phyloP scores from a whole-genome alignment of 2,113 vertebrate species.

The Zeus faber region DNA sequence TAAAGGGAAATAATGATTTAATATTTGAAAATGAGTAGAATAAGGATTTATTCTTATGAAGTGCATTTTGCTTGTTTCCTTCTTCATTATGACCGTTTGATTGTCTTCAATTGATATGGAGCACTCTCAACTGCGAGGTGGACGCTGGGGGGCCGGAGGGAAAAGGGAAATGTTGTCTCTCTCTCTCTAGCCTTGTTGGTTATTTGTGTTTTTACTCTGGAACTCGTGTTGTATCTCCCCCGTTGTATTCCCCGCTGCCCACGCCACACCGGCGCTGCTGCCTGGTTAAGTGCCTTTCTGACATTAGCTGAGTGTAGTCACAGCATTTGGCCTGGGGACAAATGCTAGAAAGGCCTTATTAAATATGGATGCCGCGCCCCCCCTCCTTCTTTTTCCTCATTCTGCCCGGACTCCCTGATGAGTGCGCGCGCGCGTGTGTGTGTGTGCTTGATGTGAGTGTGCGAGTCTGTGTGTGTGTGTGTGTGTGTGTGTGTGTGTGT shows the following conservation, averaged over 20 bases:
- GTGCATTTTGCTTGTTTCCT: too few species aligned
- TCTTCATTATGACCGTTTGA: too few species aligned
- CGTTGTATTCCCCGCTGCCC: conserved; percentile 59
- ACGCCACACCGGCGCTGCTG: conserved; percentile 67
- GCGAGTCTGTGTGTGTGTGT: not conserved
- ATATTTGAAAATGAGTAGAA: too few species aligned
- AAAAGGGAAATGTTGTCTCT: conserved; percentile 6
- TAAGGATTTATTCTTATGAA: too few species aligned
- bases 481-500: conserved; percentile 10
- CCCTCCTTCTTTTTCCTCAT: conserved; percentile 23
- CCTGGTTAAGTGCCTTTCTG: conserved; percentile 74
- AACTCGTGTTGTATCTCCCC: conserved; percentile 33
- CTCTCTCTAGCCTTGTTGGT: conserved; percentile 25
- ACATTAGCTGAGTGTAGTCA: conserved; percentile 71
- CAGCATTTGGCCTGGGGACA: conserved; percentile 74
- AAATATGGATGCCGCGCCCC: conserved; percentile 70
- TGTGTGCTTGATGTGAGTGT: conserved; percentile 4
- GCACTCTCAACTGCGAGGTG: too few species aligned
- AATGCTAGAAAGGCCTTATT: conserved; percentile 63
- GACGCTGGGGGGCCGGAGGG: too few species aligned
- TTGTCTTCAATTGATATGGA: too few species aligned
- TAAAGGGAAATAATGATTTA: too few species aligned
- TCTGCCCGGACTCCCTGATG: conserved; percentile 50
- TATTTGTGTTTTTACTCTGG: conserved; percentile 5
- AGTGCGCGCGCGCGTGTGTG: conserved; percentile 16